phyloP scores from a whole-genome alignment of 1,140 invertebrate species.

The Spodoptera litura region DNA sequence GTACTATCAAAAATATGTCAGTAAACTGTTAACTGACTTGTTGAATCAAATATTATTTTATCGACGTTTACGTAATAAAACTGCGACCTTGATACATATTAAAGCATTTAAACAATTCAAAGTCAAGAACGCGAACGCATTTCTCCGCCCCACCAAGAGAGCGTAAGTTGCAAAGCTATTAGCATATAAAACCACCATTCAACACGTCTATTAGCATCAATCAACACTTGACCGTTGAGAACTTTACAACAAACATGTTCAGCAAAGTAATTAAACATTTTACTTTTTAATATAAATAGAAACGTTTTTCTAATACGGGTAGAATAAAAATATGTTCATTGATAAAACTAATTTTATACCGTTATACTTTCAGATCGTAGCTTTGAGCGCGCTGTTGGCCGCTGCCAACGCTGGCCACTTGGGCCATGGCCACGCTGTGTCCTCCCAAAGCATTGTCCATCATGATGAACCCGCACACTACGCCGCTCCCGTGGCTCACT shows the following conservation, averaged over 20 bases:
- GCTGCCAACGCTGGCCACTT: constrained; percentile 65
- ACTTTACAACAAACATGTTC: constrained; percentile 57
- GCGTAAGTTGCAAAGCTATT: neutral
- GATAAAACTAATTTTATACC: constrained; percentile 24
- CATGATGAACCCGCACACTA: constrained; percentile 69
- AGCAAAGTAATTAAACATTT: constrained; percentile 58
- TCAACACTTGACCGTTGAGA: constrained; percentile 41
- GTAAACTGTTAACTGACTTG: too few species aligned
- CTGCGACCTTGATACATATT: constrained; percentile 27
- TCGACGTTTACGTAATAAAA: neutral
- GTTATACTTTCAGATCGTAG: constrained; percentile 57
- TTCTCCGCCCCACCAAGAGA: constrained; percentile 50
- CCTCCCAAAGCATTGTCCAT: constrained; percentile 78
- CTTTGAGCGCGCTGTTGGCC: constrained; percentile 65
- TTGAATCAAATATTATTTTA: too few species aligned
- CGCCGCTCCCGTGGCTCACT: constrained; percentile 52
- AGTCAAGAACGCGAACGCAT: constrained; percentile 48
- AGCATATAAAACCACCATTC: constrained; percentile 41
- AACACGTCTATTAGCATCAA: constrained; percentile 26
- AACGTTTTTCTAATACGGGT: too few species aligned
- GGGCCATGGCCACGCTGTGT: constrained; percentile 70
- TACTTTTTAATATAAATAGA: neutral
- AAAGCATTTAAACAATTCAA: constrained; percentile 15
- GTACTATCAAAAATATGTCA: too few species aligned
- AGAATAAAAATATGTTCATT: too few species aligned